These are phyloP conservation scores for Nerophis ophidion DNA, from an alignment of 2,113 vertebrate genomes.

Conservation along the genomic window DNA sequence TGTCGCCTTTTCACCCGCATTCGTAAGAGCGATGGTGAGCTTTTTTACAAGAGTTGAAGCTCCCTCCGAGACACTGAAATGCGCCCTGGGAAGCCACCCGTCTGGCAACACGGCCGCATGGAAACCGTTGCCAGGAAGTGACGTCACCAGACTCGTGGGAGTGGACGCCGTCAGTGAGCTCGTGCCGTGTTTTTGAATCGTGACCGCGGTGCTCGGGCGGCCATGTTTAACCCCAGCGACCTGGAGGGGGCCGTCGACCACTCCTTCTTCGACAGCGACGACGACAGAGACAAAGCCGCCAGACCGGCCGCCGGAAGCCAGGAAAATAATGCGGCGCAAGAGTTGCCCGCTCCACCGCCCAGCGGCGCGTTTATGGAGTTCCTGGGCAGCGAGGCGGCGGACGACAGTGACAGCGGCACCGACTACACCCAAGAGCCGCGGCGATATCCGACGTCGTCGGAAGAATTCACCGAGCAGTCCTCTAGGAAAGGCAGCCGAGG, in stretches of 20 bases:
- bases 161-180: not conserved
- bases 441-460: not conserved
- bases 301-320: slow-evolving; percentile 12
- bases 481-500: slow-evolving; percentile 5
- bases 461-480: not conserved
- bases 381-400: slow-evolving; percentile 58
- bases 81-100: not conserved
- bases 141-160: slow-evolving; percentile 29
- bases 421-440: too few species aligned
- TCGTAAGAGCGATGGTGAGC: not conserved
- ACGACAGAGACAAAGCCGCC: slow-evolving; percentile 35
- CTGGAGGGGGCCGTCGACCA: slow-evolving; percentile 89
- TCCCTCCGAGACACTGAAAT: not conserved
- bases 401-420: slow-evolving; percentile 66
- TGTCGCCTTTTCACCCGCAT: not conserved
- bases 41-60: not conserved
- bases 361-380: slow-evolving; percentile 51
- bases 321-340: slow-evolving; percentile 38
- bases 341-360: slow-evolving; percentile 33
- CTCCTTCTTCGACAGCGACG: slow-evolving; percentile 92
- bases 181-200: not conserved
- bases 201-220: slow-evolving; percentile 1
- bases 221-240: slow-evolving; percentile 76
- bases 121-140: slow-evolving; percentile 61
- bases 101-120: not conserved